These are phyloP conservation scores for Drosophila bocqueti DNA, from an alignment of 1,140 invertebrate species.

Conservation along the genomic window DNA sequence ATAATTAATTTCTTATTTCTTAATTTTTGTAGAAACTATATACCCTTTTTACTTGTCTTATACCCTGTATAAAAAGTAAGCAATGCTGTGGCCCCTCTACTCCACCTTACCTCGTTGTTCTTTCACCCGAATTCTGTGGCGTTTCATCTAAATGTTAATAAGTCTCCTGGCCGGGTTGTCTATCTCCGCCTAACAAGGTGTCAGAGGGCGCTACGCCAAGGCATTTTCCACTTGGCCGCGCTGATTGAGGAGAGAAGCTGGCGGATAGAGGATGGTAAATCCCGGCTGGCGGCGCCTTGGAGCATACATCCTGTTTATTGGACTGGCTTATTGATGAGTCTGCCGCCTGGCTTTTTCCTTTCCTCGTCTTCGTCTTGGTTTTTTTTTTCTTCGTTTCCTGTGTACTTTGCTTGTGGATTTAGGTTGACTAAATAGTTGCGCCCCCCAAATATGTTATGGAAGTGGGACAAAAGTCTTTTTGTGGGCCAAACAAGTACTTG, in stretches of 20 bases:
- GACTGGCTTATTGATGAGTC: slow-evolving; percentile 78
- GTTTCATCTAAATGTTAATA: slow-evolving; percentile 83
- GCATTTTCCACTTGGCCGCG: slow-evolving; percentile 79
- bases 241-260: slow-evolving; percentile 63
- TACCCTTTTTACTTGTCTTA: neutral
- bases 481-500: slow-evolving; percentile 51
- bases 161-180: slow-evolving; percentile 50
- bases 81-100: slow-evolving; percentile 3
- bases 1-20: neutral
- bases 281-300: slow-evolving; percentile 58
- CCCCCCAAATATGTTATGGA: slow-evolving; percentile 30
- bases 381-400: slow-evolving; percentile 18
- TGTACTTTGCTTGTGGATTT: slow-evolving; percentile 64
- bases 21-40: too few species aligned
- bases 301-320: slow-evolving; percentile 78
- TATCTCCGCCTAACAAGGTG: slow-evolving; percentile 68
- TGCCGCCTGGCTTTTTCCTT: slow-evolving; percentile 20
- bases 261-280: slow-evolving; percentile 34
- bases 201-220: slow-evolving; percentile 65
- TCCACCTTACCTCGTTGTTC: slow-evolving; percentile 18
- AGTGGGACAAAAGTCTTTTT: slow-evolving; percentile 48
- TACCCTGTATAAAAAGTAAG: slow-evolving; percentile 33
- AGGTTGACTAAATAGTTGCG: slow-evolving; percentile 71
- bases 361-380: slow-evolving; percentile 17
- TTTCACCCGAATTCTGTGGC: slow-evolving; percentile 32